A percentile compares a stretch with the other conserved stretches of the same genome.
phyloP scores from a whole-genome alignment of 2,888 invertebrate genomes.

The Keiferia lycopersicella region DNA sequence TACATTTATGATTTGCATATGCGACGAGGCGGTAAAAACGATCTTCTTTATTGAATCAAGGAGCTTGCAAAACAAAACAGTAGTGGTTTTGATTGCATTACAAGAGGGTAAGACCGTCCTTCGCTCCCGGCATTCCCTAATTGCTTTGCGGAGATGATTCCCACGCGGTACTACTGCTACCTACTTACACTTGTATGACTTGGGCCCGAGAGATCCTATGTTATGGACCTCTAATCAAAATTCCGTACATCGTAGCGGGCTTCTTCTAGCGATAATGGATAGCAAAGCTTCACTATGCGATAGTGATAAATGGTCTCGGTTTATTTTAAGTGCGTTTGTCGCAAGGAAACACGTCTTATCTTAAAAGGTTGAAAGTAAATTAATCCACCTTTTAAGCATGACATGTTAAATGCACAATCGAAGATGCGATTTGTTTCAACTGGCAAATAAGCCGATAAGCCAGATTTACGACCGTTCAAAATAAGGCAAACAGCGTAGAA shows the following conservation, averaged over 20 bases:
- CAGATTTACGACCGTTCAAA: not conserved
- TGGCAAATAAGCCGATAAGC: not conserved
- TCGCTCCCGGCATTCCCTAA: conserved; percentile 71
- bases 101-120: conserved; percentile 66
- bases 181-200: conserved; percentile 29
- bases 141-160: conserved; percentile 69
- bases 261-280: conserved; percentile 19
- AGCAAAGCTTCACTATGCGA: conserved; percentile 1
- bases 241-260: conserved; percentile 50
- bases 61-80: conserved; percentile 63
- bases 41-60: conserved; percentile 53
- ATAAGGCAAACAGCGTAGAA: not conserved
- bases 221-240: conserved; percentile 66
- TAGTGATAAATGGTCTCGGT: not conserved
- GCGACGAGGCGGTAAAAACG: conserved; percentile 16
- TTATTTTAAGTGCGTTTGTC: not conserved
- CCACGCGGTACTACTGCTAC: conserved; percentile 53
- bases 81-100: conserved; percentile 45
- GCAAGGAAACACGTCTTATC: not conserved
- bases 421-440: not conserved
- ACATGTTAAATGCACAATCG: not conserved
- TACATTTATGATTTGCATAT: not conserved
- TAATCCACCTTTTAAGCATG: not conserved
- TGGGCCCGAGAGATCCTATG: conserved; percentile 48
- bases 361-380: not conserved